A percentile compares a stretch with the other conserved stretches of the same genome.
phyloP scores from a whole-genome alignment of 1,140 invertebrate species.

The Cephus cinctus region DNA sequence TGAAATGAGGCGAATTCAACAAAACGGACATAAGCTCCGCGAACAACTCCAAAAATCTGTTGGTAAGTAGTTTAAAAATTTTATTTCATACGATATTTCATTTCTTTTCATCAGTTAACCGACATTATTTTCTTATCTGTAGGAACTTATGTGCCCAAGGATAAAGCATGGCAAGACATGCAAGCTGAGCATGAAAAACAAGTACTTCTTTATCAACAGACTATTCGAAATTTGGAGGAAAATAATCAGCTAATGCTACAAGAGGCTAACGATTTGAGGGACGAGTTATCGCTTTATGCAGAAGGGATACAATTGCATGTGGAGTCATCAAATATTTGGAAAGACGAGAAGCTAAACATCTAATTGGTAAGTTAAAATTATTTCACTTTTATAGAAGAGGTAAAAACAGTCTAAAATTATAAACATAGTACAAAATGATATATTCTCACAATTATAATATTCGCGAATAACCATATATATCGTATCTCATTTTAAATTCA shows the following conservation, averaged over 20 bases:
- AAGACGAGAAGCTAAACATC: too few species aligned
- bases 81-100: too few species aligned
- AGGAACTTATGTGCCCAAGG: slow-evolving; percentile 26
- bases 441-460: too few species aligned
- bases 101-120: slow-evolving; percentile 1
- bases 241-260: slow-evolving; percentile 32
- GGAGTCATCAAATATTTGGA: slow-evolving; percentile 24
- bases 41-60: slow-evolving; percentile 31
- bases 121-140: not conserved
- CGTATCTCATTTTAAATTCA: too few species aligned
- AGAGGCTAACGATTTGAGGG: slow-evolving; percentile 28
- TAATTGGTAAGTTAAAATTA: too few species aligned
- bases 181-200: slow-evolving; percentile 25
- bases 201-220: slow-evolving; percentile 25
- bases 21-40: slow-evolving; percentile 26
- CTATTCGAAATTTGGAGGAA: slow-evolving; percentile 31
- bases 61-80: slow-evolving; percentile 18
- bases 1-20: slow-evolving; percentile 27
- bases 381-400: too few species aligned
- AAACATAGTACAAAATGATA: too few species aligned
- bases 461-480: too few species aligned
- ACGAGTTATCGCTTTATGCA: slow-evolving; percentile 20
- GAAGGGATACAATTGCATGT: slow-evolving; percentile 20
- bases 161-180: slow-evolving; percentile 20
- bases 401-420: too few species aligned